Evolutionary conservation across 2,113 vertebrate genomes (phyloP).

Genomic region (Tychaedon coryphoeus): DNA sequence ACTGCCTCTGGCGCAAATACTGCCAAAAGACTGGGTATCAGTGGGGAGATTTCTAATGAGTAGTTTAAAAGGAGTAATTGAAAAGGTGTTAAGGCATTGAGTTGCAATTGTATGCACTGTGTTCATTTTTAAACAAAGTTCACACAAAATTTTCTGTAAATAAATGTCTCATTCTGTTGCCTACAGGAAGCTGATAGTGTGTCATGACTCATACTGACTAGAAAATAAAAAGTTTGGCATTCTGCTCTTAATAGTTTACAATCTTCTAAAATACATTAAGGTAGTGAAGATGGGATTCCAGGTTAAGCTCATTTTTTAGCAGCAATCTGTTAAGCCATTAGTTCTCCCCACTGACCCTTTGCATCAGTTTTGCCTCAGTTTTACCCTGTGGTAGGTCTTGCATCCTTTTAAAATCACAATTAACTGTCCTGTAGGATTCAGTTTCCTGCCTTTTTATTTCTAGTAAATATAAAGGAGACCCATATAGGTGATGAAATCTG

Average conservation of each 20-base stretch:
- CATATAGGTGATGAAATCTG: neutral
- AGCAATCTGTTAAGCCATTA: neutral
- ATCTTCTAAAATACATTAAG: neutral
- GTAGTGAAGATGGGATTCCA: neutral
- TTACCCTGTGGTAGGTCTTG: neutral
- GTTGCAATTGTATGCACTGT: neutral
- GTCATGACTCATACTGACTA: neutral
- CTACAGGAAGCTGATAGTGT: neutral
- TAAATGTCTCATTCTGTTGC: neutral
- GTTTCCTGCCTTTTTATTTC: neutral
- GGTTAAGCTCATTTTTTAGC: neutral
- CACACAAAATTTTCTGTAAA: neutral
- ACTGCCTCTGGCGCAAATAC: slow-evolving; percentile 25
- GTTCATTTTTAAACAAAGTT: neutral
- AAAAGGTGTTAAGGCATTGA: neutral
- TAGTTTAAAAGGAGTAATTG: slow-evolving; percentile 11
- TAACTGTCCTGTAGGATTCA: neutral
- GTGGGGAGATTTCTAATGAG: neutral
- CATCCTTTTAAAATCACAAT: neutral
- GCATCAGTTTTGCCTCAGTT: neutral
- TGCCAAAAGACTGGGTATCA: slow-evolving; percentile 2
- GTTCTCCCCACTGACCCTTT: neutral
- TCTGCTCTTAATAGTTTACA: neutral
- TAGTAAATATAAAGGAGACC: neutral
- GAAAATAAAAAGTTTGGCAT: neutral